Base-by-base conservation (phyloP, 2,113 vertebrate species). In the Cinclus mexicanus region DNA sequence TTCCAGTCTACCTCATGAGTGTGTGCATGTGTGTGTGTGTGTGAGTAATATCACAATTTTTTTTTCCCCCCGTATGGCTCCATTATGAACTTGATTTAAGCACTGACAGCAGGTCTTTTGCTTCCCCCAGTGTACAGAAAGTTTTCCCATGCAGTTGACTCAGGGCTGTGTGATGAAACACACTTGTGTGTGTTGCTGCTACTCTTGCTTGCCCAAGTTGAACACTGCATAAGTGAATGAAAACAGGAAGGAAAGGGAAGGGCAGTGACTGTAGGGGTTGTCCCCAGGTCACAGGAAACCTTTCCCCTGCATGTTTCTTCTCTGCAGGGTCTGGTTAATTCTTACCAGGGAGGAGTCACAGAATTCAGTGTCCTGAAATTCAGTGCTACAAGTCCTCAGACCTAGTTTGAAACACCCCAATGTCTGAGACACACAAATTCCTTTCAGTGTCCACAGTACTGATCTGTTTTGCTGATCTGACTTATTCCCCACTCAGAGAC, bases 261-360 rank as follows among this genome's bases (percentile, higher is more conserved):
- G 0, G 0, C 21, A 11, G 35, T 67, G 14, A 42, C 33, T 61
- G 15, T 6, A 76, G 21, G 20, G 13, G 39, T 52, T 59, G 21
- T 47, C 26, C 8, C 10, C 41, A 76, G 14, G 17, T 47, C 41
- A 87, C 19, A 60, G 65, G 23, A 95, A 94, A 71, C 7, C 52
- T 89, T 78, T 89, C 6, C 35, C 35, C 7, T 9, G 29, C 9
- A 7, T 1, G 0, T n/a, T 55, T 79, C 41, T 83, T 76, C 31
- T 90, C 17, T 60, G 31, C 39, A 56, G 20, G 5, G 18, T 39
- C 70, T 65, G 11, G 10, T 55, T 77, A 81, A 75, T 82, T 74
- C 39, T 74, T 60, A 14, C 3, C 26, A 71, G 29, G 10, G 8
- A 53, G 64, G 28, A 80, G 2, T 72, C 22, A 11, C 59, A n/a